A percentile compares a stretch with the other conserved stretches of the same genome.
Evolutionary conservation across 2,888 invertebrate species (phyloP).

Genomic region (Hoplodrina blanda): DNA sequence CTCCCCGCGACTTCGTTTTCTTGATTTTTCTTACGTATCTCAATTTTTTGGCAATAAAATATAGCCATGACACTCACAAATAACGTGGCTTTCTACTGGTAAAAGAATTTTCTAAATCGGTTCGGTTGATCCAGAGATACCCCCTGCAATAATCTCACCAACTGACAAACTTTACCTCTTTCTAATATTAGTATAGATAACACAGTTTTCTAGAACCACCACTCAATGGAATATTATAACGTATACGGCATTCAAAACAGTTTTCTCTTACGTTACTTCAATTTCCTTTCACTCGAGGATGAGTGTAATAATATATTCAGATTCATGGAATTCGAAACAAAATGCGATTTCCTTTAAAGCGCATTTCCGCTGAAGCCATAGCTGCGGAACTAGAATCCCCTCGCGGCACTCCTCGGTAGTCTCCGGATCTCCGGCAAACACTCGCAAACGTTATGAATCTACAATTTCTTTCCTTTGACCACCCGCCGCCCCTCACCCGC

Average conservation of each 20-base stretch:
- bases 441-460: slow-evolving; percentile 2
- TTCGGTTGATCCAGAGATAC: no score
- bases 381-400: background rate
- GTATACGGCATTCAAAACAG: background rate
- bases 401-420: background rate
- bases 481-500: background rate
- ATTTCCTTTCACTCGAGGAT: background rate
- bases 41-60: no score
- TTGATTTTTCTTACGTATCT: no score
- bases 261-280: background rate
- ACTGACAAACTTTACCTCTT: no score
- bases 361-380: slow-evolving; percentile 9
- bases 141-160: no score
- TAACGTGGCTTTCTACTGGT: no score
- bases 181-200: no score
- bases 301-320: background rate
- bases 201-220: no score
- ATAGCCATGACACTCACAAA: no score
- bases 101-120: no score
- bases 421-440: background rate
- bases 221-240: background rate
- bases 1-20: no score
- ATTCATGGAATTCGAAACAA: slow-evolving; percentile 7
- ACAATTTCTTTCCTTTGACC: background rate
- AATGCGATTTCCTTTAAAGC: slow-evolving; percentile 1